Conservation (phyloP, 2,888 invertebrate species). For the Maniola hyperantus region DNA sequence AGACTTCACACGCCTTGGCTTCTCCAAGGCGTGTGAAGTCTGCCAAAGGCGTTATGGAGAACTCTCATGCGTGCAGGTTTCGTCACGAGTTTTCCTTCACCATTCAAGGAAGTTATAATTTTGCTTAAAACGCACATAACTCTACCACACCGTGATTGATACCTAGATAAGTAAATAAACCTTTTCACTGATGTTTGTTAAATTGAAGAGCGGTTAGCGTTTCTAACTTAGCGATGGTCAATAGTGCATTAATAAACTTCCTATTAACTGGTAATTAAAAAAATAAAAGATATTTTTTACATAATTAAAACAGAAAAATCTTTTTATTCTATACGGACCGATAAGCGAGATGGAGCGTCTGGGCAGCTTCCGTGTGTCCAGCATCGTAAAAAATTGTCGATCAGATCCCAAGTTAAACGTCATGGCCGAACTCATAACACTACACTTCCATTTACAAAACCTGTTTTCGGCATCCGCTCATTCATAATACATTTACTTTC, state of each 20-base stretch:
- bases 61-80: too few relatives aligned
- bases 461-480: conserved; percentile 64
- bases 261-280: too few relatives aligned
- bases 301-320: conserved; percentile 21
- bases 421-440: conserved; percentile 69
- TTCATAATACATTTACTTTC: conserved; percentile 70
- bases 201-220: background rate
- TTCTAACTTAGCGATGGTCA: too few relatives aligned
- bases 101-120: too few relatives aligned
- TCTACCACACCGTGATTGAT: background rate
- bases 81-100: too few relatives aligned
- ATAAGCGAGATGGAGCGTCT: conserved; percentile 72
- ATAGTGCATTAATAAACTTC: background rate
- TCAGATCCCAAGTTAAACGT: conserved; percentile 55
- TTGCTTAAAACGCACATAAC: too few relatives aligned
- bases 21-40: too few relatives aligned
- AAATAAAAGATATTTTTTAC: background rate
- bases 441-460: conserved; percentile 71
- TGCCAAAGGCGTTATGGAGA: too few relatives aligned
- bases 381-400: conserved; percentile 64
- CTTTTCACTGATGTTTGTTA: background rate
- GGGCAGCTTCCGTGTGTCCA: conserved; percentile 73
- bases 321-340: conserved; percentile 58
- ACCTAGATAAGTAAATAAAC: background rate
- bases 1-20: too few relatives aligned